These are phyloP conservation scores for Lipotes vexillifer DNA, from an alignment of 2,113 vertebrate species.

Conservation along the genomic window DNA sequence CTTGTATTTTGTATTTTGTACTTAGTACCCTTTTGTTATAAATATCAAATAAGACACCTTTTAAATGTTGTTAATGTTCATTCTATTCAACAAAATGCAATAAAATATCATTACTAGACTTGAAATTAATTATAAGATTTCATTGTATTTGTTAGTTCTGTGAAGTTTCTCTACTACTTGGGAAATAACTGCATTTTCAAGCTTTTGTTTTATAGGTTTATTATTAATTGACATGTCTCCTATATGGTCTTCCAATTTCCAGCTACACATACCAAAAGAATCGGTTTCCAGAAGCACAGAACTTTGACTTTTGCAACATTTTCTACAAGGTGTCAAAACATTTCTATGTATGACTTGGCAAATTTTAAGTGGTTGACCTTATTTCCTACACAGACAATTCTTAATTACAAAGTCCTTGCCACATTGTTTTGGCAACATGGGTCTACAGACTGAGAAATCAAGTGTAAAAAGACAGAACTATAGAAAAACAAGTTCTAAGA, in stretches of 20 bases:
- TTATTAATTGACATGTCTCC: neutral
- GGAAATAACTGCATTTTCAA: slow-evolving; percentile 20
- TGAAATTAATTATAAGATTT: slow-evolving; percentile 59
- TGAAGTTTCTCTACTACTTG: neutral
- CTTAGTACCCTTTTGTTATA: slow-evolving; percentile 15
- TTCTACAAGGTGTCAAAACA: neutral
- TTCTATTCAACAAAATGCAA: slow-evolving; percentile 40
- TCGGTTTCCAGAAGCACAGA: neutral
- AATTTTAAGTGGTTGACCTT: neutral
- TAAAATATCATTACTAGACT: neutral
- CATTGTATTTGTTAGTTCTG: neutral
- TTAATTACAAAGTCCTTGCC: neutral
- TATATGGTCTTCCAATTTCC: neutral
- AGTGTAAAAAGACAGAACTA: neutral
- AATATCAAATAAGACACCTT: neutral
- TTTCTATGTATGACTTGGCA: neutral
- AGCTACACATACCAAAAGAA: neutral
- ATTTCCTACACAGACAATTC: neutral
- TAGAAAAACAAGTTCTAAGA: neutral
- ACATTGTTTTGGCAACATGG: neutral
- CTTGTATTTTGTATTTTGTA: neutral
- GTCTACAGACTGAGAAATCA: neutral
- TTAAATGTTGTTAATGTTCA: slow-evolving; percentile 54
- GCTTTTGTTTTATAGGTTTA: neutral
- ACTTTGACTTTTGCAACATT: neutral